Conservation (phyloP, 2,113 vertebrate genomes). For the Sebastes schlegelii region DNA sequence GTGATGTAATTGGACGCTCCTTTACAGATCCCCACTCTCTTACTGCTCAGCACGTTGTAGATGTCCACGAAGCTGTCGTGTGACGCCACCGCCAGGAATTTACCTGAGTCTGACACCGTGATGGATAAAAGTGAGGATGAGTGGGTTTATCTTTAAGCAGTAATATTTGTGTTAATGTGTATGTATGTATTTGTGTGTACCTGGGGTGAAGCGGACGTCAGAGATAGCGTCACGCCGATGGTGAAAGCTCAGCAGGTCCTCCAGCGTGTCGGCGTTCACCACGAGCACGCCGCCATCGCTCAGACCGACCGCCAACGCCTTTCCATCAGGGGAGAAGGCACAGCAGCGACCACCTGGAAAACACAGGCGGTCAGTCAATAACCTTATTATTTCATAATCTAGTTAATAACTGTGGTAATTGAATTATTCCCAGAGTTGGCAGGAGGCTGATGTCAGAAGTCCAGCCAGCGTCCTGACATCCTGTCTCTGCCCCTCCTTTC, state of each 20-base stretch:
- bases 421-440: background rate
- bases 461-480: background rate
- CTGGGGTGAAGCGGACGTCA: conserved; percentile 94
- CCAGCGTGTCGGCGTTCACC: conserved; percentile 95
- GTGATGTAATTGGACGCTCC: conserved; percentile 94
- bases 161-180: background rate
- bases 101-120: conserved; percentile 88
- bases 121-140: background rate
- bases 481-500: background rate
- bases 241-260: conserved; percentile 97
- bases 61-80: conserved; percentile 98
- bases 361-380: background rate
- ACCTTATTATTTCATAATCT: background rate
- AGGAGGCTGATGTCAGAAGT: background rate
- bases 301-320: conserved; percentile 93
- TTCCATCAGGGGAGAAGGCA: conserved; percentile 96
- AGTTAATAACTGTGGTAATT: background rate
- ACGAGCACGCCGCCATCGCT: conserved; percentile 96
- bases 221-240: conserved; percentile 96
- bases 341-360: conserved; percentile 92
- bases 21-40: conserved; percentile 95
- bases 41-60: conserved; percentile 94
- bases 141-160: background rate
- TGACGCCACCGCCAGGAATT: conserved; percentile 96
- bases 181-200: conserved; percentile 68